Percentiles rank a stretch among this genome's conserved stretches.
Conservation (phyloP, 2,797 vertebrate genomes). For the Oreortyx pictus region DNA sequence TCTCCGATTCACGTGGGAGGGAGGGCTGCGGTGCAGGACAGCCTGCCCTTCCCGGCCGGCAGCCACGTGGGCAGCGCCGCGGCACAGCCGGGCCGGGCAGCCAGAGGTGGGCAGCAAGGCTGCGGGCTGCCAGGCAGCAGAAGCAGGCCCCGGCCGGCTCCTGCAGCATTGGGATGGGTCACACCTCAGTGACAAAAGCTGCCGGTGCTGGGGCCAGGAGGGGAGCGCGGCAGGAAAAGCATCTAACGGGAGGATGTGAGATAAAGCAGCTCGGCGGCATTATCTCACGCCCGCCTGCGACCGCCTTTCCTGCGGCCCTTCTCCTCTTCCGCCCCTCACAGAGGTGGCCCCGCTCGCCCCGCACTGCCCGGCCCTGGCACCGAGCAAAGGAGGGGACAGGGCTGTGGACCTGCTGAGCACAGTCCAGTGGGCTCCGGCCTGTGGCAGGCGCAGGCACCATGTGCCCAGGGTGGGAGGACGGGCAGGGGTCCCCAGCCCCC, state of each 20-base stretch:
- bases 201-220: background rate
- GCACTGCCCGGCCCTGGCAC: background rate
- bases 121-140: background rate
- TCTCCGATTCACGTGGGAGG: constrained; percentile 31
- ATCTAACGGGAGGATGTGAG: constrained; percentile 67
- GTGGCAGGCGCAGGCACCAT: background rate
- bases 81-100: fast-evolving
- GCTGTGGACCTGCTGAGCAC: background rate
- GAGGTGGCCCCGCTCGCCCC: background rate
- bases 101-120: background rate
- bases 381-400: background rate
- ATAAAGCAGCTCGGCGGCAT: constrained; percentile 35
- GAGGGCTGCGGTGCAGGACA: constrained; percentile 17
- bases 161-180: background rate
- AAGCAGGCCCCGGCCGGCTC: background rate
- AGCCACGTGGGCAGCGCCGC: background rate
- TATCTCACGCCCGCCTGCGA: constrained; percentile 45
- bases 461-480: background rate
- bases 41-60: background rate
- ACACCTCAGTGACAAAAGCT: constrained; percentile 16
- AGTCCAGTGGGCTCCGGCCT: too few species aligned
- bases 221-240: constrained; percentile 57
- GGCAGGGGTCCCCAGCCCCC: background rate
- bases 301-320: constrained; percentile 61
- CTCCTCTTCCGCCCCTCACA: constrained; percentile 24